Base-by-base conservation (phyloP, 2,113 vertebrate species). In the Uria aalge region DNA sequence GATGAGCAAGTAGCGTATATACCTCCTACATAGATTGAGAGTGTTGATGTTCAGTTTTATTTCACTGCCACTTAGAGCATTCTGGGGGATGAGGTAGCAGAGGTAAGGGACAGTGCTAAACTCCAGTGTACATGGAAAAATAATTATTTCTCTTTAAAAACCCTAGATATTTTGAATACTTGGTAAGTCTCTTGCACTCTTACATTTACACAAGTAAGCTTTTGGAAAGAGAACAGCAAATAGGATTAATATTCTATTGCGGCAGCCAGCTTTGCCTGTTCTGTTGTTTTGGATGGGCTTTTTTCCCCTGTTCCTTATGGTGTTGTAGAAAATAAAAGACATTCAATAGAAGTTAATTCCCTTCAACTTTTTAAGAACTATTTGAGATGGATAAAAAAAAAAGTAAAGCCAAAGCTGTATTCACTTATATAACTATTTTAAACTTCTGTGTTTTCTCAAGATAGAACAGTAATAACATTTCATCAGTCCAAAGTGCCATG, bases 371-470 rank as follows among this genome's bases (percentile, higher is more conserved):
- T 55, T 38, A 45, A 38, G 45, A 76, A 73, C 2, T 41, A 75
- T 23, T 75, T 89, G 69, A 89, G 10, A 40, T 82, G 48, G 8
- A 34, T 48, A 6, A 41, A 86, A 76, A 60, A 60, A 34, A n/a
- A 32, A 84, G n/a, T 9, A 71, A 79, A 78, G 74, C 22, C 55
- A 71, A 71, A 94, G 29, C 38, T 92, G 11, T 68, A 73, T 63
- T 92, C 50, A 50, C 38, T 85, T 88, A 55, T n/a, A 11, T 79
- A 85, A 80, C 29, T 93, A 3, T 74, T 88, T 92, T 85, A 53
- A 90, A 90, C 30, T 43, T 66, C 15, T 21, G 3, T 84, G 8
- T 79, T 90, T 88, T 83, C 67, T 66, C 45, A 88, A 56, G 27
- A 24, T 52, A 80, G 55, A 93, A 6, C 29, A 41, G 36, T 63